These are phyloP conservation scores for Campylorhamphus procurvoides DNA, from an alignment of 2,113 vertebrate species.

Conservation along the genomic window DNA sequence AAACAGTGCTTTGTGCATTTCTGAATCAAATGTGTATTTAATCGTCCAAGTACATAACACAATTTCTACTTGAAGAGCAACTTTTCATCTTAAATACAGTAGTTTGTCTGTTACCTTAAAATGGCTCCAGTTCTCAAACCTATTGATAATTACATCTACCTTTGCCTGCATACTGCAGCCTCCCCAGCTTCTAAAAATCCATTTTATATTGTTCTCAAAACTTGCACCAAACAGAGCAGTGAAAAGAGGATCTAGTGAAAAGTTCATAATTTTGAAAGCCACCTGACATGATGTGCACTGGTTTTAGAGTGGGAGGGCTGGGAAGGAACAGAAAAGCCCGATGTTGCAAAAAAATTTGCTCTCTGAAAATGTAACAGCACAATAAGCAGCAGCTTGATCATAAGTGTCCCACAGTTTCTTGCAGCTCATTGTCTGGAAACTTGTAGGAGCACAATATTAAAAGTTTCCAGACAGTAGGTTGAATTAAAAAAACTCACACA, in stretches of 20 bases:
- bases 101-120: not conserved
- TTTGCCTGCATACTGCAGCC: not conserved
- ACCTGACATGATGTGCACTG: not conserved
- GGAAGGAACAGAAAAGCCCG: conserved; percentile 16
- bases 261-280: not conserved
- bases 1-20: conserved; percentile 46
- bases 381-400: not conserved
- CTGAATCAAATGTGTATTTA: not conserved
- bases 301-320: conserved; percentile 1
- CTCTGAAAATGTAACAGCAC: not conserved
- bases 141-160: not conserved
- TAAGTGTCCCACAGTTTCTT: not conserved
- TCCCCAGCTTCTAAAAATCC: not conserved
- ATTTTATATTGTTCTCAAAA: not conserved
- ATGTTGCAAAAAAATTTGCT: not conserved
- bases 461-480: not conserved
- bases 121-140: not conserved
- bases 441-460: not conserved
- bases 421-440: not conserved
- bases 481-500: not conserved
- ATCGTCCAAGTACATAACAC: not conserved
- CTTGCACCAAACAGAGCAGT: not conserved
- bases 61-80: conserved; percentile 13
- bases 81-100: not conserved
- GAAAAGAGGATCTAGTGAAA: not conserved